Conservation (phyloP, 2,113 vertebrate species). For the western clawed frog (Xenopus tropicalis) region DNA sequence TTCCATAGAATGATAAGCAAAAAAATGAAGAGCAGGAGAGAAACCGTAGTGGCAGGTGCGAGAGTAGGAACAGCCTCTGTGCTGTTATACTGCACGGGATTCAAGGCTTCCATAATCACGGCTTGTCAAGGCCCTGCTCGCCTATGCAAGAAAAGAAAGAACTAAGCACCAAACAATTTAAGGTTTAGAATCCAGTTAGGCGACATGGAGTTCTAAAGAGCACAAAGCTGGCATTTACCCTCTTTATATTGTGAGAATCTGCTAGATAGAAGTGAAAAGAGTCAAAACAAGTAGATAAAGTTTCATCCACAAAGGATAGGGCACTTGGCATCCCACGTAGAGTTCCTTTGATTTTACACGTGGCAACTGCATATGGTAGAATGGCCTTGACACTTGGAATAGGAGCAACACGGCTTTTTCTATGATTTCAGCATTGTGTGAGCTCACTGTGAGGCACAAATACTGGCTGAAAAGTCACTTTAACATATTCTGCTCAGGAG, state of each 20-base stretch:
- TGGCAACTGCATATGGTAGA: slow-evolving; percentile 9
- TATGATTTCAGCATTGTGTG: background rate
- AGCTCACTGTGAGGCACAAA: background rate
- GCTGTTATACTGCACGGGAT: slow-evolving; percentile 54
- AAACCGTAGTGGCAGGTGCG: slow-evolving; percentile 49
- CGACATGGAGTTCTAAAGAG: slow-evolving; percentile 1
- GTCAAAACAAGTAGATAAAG: slow-evolving; percentile 30
- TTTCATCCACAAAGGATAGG: slow-evolving; percentile 1
- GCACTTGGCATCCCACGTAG: slow-evolving; percentile 6
- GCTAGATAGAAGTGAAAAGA: slow-evolving; percentile 15
- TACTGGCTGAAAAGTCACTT: too few species aligned
- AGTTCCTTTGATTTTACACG: slow-evolving; percentile 15
- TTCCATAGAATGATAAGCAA: slow-evolving; percentile 69
- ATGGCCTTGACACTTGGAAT: slow-evolving; percentile 25
- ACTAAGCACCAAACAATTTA: background rate
- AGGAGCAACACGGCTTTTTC: background rate
- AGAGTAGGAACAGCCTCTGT: slow-evolving; percentile 50
- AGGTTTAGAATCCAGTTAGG: slow-evolving; percentile 8
- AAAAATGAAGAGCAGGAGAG: slow-evolving; percentile 69
- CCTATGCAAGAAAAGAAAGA: background rate
- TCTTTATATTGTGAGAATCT: slow-evolving; percentile 39
- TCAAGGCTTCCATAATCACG: slow-evolving; percentile 60
- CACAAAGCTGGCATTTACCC: slow-evolving; percentile 17
- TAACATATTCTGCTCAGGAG: too few species aligned
- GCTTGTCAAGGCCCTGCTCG: slow-evolving; percentile 11